A percentile compares a stretch with the other conserved stretches of the same genome.
These are phyloP conservation scores for Paramacrobiotus metropolitanus DNA, from an alignment of 1,140 invertebrate species.

Conservation along the genomic window DNA sequence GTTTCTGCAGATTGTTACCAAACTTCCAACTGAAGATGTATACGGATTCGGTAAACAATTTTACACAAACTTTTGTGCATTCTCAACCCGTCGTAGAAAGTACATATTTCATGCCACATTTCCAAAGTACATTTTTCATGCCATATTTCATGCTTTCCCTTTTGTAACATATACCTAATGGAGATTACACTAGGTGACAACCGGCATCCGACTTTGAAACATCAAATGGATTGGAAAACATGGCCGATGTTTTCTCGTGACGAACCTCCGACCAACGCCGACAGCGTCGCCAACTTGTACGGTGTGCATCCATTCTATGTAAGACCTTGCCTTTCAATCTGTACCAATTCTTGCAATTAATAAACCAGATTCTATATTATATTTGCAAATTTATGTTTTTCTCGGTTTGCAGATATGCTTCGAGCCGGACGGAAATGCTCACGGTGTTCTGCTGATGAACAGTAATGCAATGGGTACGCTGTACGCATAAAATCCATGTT, in stretches of 20 bases:
- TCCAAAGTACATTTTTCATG: neutral
- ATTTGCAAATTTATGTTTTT: no score
- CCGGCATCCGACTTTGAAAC: slow-evolving; percentile 15
- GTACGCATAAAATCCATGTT: no score
- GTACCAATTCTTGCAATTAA: no score
- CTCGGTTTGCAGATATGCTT: no score
- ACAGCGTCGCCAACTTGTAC: slow-evolving; percentile 19
- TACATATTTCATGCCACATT: no score
- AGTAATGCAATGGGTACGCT: slow-evolving; percentile 26
- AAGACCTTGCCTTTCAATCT: no score
- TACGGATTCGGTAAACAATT: neutral
- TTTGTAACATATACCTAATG: no score
- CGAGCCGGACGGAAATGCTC: slow-evolving; percentile 22
- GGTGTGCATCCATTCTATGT: slow-evolving; percentile 24
- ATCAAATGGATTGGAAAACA: slow-evolving; percentile 17
- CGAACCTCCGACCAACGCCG: slow-evolving; percentile 17
- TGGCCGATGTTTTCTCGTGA: slow-evolving; percentile 26
- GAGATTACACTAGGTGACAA: no score
- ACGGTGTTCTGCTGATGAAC: slow-evolving; percentile 26
- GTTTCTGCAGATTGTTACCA: neutral
- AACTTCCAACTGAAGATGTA: neutral
- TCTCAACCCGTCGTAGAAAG: no score
- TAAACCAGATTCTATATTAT: no score
- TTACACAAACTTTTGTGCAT: no score
- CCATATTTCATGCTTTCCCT: neutral